A percentile compares a stretch with the other conserved stretches of the same genome.
Conservation (phyloP, 2,888 invertebrate species). For the Mycalesis mineus region DNA sequence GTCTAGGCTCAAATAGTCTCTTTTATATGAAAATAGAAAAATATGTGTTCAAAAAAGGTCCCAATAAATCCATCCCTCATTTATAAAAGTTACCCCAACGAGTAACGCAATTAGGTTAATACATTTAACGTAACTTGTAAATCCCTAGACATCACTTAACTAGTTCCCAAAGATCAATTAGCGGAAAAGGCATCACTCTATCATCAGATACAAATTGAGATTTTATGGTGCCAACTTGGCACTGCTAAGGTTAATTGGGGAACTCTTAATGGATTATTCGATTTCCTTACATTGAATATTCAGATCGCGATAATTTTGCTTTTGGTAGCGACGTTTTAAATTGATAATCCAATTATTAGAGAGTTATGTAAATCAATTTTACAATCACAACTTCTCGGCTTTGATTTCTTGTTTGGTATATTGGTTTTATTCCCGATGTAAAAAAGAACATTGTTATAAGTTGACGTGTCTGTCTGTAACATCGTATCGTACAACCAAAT, state of each 20-base stretch:
- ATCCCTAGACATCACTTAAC: slow-evolving; percentile 4
- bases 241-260: slow-evolving; percentile 12
- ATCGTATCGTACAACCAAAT: too few relatives aligned
- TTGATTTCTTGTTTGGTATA: background rate
- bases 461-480: too few relatives aligned
- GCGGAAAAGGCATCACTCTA: background rate
- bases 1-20: too few relatives aligned
- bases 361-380: slow-evolving; percentile 4
- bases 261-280: slow-evolving; percentile 24
- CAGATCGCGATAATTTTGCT: slow-evolving; percentile 28
- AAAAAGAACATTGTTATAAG: too few relatives aligned
- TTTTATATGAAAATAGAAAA: too few relatives aligned
- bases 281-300: slow-evolving; percentile 24
- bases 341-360: slow-evolving; percentile 16
- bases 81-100: too few relatives aligned
- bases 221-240: slow-evolving; percentile 1
- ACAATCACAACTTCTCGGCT: background rate
- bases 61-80: too few relatives aligned
- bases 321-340: slow-evolving; percentile 14
- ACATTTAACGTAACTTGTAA: background rate
- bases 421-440: too few relatives aligned
- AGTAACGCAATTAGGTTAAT: background rate
- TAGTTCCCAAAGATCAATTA: slow-evolving; percentile 12
- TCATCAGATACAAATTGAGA: slow-evolving; percentile 8
- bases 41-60: too few relatives aligned